A percentile compares a stretch with the other conserved stretches of the same genome.
These are phyloP conservation scores for Eleginops maclovinus DNA, from an alignment of 2,113 vertebrate genomes.

Conservation along the genomic window DNA sequence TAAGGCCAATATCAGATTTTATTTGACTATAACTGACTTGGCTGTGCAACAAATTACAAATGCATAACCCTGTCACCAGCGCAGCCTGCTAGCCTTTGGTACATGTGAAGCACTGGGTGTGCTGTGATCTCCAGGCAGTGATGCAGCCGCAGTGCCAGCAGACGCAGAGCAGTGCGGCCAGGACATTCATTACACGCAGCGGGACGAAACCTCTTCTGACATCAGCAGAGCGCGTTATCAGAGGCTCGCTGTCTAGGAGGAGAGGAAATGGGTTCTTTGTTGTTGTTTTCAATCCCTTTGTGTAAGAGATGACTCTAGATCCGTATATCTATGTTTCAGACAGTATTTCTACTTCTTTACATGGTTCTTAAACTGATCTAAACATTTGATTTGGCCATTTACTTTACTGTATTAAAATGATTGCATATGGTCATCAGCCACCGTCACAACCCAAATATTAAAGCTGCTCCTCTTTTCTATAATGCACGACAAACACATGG, in stretches of 20 bases:
- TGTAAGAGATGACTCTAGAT: background rate
- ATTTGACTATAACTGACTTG: no score
- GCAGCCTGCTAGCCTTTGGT: constrained; percentile 18
- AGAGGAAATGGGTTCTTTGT: background rate
- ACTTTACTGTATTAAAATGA: no score
- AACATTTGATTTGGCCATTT: no score
- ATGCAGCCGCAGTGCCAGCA: constrained; percentile 24
- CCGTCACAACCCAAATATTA: background rate
- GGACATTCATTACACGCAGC: constrained; percentile 28
- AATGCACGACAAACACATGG: background rate
- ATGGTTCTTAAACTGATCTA: no score
- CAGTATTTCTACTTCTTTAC: background rate
- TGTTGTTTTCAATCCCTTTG: background rate
- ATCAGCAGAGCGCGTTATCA: constrained; percentile 53
- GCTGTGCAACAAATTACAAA: no score
- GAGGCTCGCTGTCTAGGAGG: constrained; percentile 40
- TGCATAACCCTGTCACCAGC: constrained; percentile 21
- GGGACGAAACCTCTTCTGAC: constrained; percentile 59
- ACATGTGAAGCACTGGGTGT: constrained; percentile 6
- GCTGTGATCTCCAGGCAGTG: constrained; percentile 51
- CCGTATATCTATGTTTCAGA: background rate
- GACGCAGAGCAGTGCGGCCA: no score
- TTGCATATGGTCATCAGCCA: background rate
- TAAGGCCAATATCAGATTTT: no score
- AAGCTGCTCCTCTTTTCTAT: background rate